phyloP scores from a whole-genome alignment of 1,140 invertebrate species.

The Bombus superbus region DNA sequence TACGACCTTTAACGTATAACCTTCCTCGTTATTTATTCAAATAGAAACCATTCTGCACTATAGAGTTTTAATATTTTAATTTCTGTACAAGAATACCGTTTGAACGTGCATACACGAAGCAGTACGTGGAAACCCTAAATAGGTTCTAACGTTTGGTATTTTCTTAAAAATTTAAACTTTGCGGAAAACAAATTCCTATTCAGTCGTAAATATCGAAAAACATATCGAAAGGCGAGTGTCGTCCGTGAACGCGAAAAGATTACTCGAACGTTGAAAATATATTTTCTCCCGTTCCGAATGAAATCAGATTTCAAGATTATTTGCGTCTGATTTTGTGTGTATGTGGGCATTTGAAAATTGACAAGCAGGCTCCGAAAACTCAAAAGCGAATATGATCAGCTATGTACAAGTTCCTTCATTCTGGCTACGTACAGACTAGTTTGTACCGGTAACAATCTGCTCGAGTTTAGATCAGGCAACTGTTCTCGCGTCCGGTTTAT shows the following conservation, averaged over 20 bases:
- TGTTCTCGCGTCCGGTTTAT: constrained; percentile 67
- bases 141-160: neutral
- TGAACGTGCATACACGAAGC: neutral
- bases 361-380: constrained; percentile 41
- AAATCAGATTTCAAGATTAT: neutral
- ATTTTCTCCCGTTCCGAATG: neutral
- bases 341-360: neutral
- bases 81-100: neutral
- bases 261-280: neutral
- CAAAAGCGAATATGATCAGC: constrained; percentile 32
- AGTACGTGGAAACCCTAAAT: neutral
- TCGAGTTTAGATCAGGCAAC: constrained; percentile 67
- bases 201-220: neutral
- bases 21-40: neutral
- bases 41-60: neutral
- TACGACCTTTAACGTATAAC: neutral
- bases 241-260: neutral
- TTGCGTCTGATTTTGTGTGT: too few species aligned
- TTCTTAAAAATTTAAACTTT: neutral
- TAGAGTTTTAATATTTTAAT: constrained; percentile 6
- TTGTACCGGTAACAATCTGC: constrained; percentile 62
- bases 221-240: too few species aligned
- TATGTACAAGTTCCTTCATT: constrained; percentile 22
- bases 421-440: constrained; percentile 26
- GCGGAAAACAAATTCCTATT: too few species aligned